Evolutionary conservation across 2,113 vertebrate genomes (phyloP).

Genomic region (Ancistrus triradiatus): DNA sequence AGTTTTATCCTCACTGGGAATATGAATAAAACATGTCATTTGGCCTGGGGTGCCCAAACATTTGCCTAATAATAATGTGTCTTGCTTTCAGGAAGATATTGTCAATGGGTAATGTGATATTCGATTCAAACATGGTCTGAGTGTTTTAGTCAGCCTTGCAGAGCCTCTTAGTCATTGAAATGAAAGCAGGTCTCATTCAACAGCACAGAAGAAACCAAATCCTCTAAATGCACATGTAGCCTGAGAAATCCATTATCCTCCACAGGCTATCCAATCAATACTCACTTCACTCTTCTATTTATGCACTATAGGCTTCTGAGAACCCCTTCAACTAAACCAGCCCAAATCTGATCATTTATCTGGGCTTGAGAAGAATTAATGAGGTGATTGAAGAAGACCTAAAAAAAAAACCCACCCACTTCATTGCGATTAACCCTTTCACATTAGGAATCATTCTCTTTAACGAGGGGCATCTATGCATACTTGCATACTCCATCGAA

Average conservation of each 20-base stretch:
- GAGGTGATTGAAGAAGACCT: no score
- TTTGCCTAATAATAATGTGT: no score
- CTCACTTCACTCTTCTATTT: slow-evolving; percentile 17
- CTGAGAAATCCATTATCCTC: slow-evolving; percentile 39
- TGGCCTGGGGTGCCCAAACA: no score
- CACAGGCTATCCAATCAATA: slow-evolving; percentile 22
- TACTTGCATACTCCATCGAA: no score
- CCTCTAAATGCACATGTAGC: slow-evolving; percentile 31
- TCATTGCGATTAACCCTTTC: no score
- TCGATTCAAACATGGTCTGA: neutral
- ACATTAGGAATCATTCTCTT: neutral
- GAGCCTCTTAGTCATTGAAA: neutral
- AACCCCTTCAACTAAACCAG: slow-evolving; percentile 13
- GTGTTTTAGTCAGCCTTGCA: neutral
- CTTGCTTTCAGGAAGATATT: neutral
- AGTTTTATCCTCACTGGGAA: no score
- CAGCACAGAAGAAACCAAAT: slow-evolving; percentile 20
- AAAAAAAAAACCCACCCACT: no score
- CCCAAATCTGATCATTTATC: slow-evolving; percentile 18
- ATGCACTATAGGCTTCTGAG: slow-evolving; percentile 15
- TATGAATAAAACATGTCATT: no score
- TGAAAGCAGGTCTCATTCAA: slow-evolving; percentile 7
- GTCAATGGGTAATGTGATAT: neutral
- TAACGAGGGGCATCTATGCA: neutral
- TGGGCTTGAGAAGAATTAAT: no score